Evolutionary conservation across 37 sponge, comb jelly and placozoan species (phyloP), one percentile per base, ranked within the genome.

Genomic region (Corticium candelabrum): DNA sequence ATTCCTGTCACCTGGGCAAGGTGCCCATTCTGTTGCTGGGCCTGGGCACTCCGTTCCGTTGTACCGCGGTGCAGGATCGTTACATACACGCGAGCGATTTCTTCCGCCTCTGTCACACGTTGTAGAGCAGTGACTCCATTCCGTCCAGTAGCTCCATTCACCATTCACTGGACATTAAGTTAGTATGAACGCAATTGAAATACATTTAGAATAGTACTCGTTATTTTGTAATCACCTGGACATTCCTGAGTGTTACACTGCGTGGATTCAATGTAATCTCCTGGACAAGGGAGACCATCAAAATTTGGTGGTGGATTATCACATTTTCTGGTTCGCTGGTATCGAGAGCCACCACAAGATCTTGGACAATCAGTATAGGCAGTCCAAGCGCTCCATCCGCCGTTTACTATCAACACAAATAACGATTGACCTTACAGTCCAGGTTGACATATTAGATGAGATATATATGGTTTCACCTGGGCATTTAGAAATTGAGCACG

Each of bases 1-100:
- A n/a, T n/a, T n/a, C n/a, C n/a, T n/a, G n/a, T n/a, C n/a, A n/a
- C n/a, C n/a, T n/a, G n/a, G n/a, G n/a, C n/a, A n/a, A n/a, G n/a
- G n/a, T n/a, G n/a, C n/a, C n/a, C n/a, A n/a, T n/a, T n/a, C n/a
- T n/a, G n/a, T n/a, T n/a, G n/a, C n/a, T n/a, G n/a, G n/a, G n/a
- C n/a, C n/a, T n/a, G n/a, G n/a, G n/a, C 79, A 78, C 33, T 78
- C 72, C 72, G 41, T 38, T 72, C 79, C 79, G 3, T 33, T 50
- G 41, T 67, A 78, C 3, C 35, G 67, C 7, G 79, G 79, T 33
- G 32, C 32, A 2, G 79, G 79, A 36, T 38, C 41, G 68, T 78
- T 50, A 7, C 79, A 78, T 15, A 37, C 57, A 41, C 79, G 39
- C 38, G 41, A 67, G 39, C 79, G 41, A 50, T 27, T 43, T 62